Evolutionary conservation across 2,888 invertebrate species (phyloP).

Genomic region (Scaptodrosophila latifasciaeformis): DNA sequence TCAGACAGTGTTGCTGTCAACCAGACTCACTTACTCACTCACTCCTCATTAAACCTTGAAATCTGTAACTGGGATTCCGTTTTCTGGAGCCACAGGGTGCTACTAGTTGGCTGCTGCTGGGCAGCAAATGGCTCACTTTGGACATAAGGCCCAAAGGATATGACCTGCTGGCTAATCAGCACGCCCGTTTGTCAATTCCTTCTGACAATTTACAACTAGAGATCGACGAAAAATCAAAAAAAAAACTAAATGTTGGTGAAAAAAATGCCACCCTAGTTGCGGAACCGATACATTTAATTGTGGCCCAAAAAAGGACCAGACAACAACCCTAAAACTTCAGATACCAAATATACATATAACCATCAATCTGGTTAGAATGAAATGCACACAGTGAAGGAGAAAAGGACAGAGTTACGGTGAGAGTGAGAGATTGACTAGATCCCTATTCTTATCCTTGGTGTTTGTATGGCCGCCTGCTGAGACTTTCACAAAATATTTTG

Average conservation of each 20-base stretch:
- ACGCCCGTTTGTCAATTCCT: background rate
- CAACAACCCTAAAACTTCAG: conserved; percentile 24
- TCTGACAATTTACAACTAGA: conserved; percentile 12
- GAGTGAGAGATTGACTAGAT: conserved; percentile 4
- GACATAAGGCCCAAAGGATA: too few relatives aligned
- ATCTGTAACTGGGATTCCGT: too few relatives aligned
- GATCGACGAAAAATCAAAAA: conserved; percentile 3
- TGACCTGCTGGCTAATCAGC: conserved; percentile 44
- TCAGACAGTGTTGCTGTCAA: conserved; percentile 4
- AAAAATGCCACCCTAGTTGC: conserved; percentile 71
- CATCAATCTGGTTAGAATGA: conserved; percentile 52
- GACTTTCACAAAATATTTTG: conserved; percentile 75
- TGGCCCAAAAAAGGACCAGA: conserved; percentile 66
- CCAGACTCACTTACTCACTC: too few relatives aligned
- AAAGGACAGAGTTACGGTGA: background rate
- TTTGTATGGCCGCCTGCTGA: conserved; percentile 49
- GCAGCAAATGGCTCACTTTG: conserved; percentile 67
- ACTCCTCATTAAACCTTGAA: background rate
- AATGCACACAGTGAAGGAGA: conserved; percentile 22
- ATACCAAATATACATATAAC: conserved; percentile 12
- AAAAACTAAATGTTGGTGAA: conserved; percentile 1
- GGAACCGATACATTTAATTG: conserved; percentile 71
- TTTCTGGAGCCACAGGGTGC: conserved; percentile 13
- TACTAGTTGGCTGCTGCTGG: conserved; percentile 18
- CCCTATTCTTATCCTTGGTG: conserved; percentile 2